phyloP scores from a whole-genome alignment of 2,888 invertebrate genomes.

The Agriopis marginaria region DNA sequence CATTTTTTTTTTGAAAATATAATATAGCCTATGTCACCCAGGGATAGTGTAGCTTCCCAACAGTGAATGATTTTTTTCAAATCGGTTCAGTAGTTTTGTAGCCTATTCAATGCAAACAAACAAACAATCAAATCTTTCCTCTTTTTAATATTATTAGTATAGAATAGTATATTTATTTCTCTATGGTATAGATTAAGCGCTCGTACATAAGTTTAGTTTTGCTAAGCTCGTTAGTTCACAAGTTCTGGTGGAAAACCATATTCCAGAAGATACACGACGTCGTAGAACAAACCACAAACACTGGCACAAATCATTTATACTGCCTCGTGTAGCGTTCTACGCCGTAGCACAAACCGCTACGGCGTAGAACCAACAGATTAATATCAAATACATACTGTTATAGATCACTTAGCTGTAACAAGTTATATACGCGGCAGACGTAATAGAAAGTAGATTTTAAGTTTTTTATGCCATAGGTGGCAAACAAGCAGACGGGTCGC shows the following conservation, averaged over 20 bases:
- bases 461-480: too few relatives aligned
- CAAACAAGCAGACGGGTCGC: too few relatives aligned
- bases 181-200: too few relatives aligned
- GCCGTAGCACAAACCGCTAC: constrained; percentile 13
- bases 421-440: neutral
- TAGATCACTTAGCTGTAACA: neutral
- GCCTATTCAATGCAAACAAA: too few relatives aligned
- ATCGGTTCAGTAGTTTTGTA: too few relatives aligned
- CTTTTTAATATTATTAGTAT: too few relatives aligned
- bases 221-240: neutral
- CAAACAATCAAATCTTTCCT: too few relatives aligned
- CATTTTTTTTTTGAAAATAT: too few relatives aligned
- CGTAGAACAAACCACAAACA: constrained; percentile 6
- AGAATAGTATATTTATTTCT: too few relatives aligned
- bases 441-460: neutral
- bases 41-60: too few relatives aligned
- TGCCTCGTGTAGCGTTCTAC: constrained; percentile 28
- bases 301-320: constrained; percentile 14
- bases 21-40: too few relatives aligned
- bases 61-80: too few relatives aligned
- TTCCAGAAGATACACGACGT: neutral
- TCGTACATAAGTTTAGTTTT: neutral
- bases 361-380: constrained; percentile 10
- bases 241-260: neutral
- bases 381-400: neutral